These are phyloP conservation scores for Thera britannica DNA, from an alignment of 2,888 invertebrate genomes.

Conservation along the genomic window DNA sequence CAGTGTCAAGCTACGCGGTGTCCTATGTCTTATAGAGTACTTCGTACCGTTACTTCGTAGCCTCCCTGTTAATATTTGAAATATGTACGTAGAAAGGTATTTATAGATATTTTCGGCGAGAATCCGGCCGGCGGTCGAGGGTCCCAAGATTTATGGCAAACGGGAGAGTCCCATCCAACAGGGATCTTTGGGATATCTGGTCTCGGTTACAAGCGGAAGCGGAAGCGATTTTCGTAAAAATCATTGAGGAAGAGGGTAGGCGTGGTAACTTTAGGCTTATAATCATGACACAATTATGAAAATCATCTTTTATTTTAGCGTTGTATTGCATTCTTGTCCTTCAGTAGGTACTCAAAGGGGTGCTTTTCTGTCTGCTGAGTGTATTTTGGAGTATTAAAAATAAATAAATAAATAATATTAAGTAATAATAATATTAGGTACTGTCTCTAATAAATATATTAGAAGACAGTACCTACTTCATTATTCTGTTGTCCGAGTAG, in stretches of 20 bases:
- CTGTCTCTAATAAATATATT: too few relatives aligned
- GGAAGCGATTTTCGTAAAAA: slow-evolving; percentile 30
- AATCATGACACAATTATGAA: neutral
- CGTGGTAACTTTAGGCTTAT: neutral
- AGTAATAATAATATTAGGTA: too few relatives aligned
- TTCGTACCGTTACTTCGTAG: slow-evolving; percentile 62
- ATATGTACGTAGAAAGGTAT: slow-evolving; percentile 81
- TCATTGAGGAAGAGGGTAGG: slow-evolving; percentile 7
- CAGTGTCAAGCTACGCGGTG: neutral
- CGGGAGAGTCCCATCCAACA: slow-evolving; percentile 83
- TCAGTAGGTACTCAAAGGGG: too few relatives aligned
- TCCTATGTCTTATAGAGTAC: slow-evolving; percentile 22
- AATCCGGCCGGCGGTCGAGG: slow-evolving; percentile 83
- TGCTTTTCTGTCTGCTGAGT: too few relatives aligned
- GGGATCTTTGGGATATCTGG: slow-evolving; percentile 65
- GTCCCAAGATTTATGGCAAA: slow-evolving; percentile 83
- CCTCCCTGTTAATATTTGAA: slow-evolving; percentile 80
- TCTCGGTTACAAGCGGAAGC: slow-evolving; percentile 44
- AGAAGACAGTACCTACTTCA: too few relatives aligned
- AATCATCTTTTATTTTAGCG: too few relatives aligned
- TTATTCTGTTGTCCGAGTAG: too few relatives aligned
- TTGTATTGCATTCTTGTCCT: too few relatives aligned
- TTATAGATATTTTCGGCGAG: slow-evolving; percentile 83
- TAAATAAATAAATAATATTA: too few relatives aligned
- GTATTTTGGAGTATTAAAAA: too few relatives aligned